Evolutionary conservation across 2,113 vertebrate genomes (phyloP).

Genomic region (Eolophus roseicapilla): DNA sequence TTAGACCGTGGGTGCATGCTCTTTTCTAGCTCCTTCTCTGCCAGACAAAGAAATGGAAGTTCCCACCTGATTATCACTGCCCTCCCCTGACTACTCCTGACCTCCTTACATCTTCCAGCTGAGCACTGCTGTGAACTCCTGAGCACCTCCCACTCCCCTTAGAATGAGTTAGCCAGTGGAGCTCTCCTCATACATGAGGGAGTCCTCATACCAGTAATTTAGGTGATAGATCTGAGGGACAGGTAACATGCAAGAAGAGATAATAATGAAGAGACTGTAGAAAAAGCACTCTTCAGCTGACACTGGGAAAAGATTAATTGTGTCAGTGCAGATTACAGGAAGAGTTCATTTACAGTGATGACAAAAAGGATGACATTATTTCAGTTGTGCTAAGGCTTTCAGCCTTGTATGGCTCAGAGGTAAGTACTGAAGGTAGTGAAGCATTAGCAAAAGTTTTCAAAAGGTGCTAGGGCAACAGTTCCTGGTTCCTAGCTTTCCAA

Average conservation of each 20-base stretch:
- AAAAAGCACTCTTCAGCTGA: not conserved
- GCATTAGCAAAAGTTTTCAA: not conserved
- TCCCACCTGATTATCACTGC: not conserved
- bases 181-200: not conserved
- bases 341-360: not conserved
- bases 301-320: not conserved
- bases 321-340: not conserved
- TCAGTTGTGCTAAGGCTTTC: not conserved
- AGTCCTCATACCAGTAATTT: not conserved
- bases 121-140: no score
- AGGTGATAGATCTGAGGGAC: not conserved
- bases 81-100: not conserved
- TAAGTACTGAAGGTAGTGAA: not conserved
- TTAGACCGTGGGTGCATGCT: accelerated
- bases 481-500: not conserved
- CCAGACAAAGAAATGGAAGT: not conserved
- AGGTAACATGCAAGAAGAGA: not conserved
- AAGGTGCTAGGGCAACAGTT: not conserved
- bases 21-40: not conserved
- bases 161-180: not conserved
- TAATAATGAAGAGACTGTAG: not conserved
- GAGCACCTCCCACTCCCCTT: not conserved
- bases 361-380: not conserved
- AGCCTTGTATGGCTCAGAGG: not conserved
- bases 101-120: not conserved